Conservation (phyloP, 2,888 invertebrate species). For the Hermodice carunculata region DNA sequence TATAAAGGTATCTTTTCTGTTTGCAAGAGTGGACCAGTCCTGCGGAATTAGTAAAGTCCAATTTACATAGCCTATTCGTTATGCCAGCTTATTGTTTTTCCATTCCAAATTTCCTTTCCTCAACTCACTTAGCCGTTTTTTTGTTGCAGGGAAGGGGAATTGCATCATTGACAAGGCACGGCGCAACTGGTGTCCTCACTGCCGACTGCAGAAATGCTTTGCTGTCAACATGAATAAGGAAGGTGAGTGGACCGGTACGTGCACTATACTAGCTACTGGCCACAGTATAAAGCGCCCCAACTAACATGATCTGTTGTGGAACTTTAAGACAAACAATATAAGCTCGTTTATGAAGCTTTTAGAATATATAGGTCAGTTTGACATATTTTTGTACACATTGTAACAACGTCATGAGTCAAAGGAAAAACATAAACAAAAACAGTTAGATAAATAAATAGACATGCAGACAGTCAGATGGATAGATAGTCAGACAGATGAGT, state of each 20-base stretch:
- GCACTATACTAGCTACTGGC: no score
- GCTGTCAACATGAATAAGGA: slow-evolving; percentile 83
- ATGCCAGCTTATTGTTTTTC: no score
- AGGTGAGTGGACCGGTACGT: slow-evolving; percentile 75
- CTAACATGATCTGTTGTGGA: no score
- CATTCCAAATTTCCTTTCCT: neutral
- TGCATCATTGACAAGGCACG: slow-evolving; percentile 86
- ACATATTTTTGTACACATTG: neutral
- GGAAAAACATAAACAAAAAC: no score
- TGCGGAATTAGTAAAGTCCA: no score
- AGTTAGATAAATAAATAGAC: no score
- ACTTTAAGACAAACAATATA: no score
- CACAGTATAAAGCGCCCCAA: neutral
- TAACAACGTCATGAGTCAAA: neutral
- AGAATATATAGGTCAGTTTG: neutral
- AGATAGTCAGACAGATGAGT: no score
- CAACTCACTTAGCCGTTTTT: neutral
- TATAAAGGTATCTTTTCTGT: no score
- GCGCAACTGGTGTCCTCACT: slow-evolving; percentile 90
- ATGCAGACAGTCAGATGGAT: no score
- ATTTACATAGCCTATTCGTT: no score
- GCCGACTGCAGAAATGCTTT: slow-evolving; percentile 84
- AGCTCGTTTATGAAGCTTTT: neutral
- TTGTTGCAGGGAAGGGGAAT: slow-evolving; percentile 77
- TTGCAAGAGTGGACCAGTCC: no score